phyloP scores from a whole-genome alignment of 2,113 vertebrate species.

The Climacteris rufus region DNA sequence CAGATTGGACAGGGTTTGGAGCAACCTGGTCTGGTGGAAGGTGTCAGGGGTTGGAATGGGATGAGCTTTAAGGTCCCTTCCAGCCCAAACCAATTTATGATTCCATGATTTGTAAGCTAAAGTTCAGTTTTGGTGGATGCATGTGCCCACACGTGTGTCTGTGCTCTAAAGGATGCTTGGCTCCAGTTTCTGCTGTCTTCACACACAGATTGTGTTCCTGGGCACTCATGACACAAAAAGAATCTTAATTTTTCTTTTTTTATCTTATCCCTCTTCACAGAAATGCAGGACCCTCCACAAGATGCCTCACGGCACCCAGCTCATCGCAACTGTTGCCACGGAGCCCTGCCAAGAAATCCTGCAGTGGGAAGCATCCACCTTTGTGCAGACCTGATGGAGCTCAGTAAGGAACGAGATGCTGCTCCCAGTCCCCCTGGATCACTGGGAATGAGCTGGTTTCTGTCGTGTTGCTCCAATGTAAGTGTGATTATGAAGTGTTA shows the following conservation, averaged over 20 bases:
- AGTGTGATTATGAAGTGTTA: constrained; percentile 44
- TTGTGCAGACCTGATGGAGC: background rate
- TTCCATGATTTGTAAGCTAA: background rate
- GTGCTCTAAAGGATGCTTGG: background rate
- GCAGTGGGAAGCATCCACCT: background rate
- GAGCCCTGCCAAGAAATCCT: background rate
- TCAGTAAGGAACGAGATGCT: background rate
- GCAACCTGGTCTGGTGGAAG: accelerated
- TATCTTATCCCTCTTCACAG: background rate
- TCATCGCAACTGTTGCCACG: background rate
- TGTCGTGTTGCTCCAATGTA: background rate
- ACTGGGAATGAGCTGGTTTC: background rate
- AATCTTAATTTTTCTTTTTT: background rate
- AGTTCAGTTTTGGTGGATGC: background rate
- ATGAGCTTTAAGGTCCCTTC: background rate
- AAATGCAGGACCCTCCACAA: background rate
- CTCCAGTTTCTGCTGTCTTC: background rate
- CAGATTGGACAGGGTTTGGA: background rate
- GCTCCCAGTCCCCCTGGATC: background rate
- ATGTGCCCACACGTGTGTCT: accelerated
- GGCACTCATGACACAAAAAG: background rate
- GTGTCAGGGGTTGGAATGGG: background rate
- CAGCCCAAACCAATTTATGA: background rate
- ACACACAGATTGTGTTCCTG: background rate
- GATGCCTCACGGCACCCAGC: background rate